These are phyloP conservation scores for Sipha maydis DNA, from an alignment of 2,888 invertebrate genomes.

Conservation along the genomic window DNA sequence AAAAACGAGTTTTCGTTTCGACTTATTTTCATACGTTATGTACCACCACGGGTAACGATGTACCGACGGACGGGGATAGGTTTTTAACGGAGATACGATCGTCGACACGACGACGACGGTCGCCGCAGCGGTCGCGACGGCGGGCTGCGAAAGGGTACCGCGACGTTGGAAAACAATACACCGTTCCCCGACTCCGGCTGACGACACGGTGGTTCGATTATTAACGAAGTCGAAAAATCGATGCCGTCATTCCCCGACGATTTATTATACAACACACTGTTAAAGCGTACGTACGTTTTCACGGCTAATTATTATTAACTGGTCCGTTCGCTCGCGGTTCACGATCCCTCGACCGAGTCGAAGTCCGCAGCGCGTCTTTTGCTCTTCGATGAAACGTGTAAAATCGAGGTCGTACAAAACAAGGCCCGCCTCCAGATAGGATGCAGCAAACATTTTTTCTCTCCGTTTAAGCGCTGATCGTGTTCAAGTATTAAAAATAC, in stretches of 20 bases:
- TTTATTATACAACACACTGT: not conserved
- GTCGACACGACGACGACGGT: not conserved
- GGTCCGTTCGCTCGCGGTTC: not conserved
- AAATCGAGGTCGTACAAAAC: too few relatives aligned
- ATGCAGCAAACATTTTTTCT: too few relatives aligned
- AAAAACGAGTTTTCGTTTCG: not conserved
- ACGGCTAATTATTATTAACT: not conserved
- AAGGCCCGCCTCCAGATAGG: too few relatives aligned
- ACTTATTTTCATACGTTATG: too few relatives aligned
- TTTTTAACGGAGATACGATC: slow-evolving; percentile 1
- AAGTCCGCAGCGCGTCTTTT: too few relatives aligned
- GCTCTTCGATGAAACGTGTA: too few relatives aligned
- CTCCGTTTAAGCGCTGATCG: too few relatives aligned
- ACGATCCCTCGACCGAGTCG: not conserved
- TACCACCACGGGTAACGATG: too few relatives aligned
- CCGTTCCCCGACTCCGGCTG: not conserved
- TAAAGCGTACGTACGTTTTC: not conserved
- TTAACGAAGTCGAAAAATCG: not conserved
- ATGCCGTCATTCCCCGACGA: slow-evolving; percentile 19
- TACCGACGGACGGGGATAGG: not conserved
- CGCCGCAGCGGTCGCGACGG: too few relatives aligned
- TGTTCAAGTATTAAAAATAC: too few relatives aligned
- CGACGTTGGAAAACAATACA: not conserved
- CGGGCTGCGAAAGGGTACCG: slow-evolving; percentile 3
- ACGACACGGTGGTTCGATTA: not conserved